A percentile compares a stretch with the other conserved stretches of the same genome.
phyloP scores from a whole-genome alignment of 1,140 invertebrate species.

The Meloidogyne hapla region DNA sequence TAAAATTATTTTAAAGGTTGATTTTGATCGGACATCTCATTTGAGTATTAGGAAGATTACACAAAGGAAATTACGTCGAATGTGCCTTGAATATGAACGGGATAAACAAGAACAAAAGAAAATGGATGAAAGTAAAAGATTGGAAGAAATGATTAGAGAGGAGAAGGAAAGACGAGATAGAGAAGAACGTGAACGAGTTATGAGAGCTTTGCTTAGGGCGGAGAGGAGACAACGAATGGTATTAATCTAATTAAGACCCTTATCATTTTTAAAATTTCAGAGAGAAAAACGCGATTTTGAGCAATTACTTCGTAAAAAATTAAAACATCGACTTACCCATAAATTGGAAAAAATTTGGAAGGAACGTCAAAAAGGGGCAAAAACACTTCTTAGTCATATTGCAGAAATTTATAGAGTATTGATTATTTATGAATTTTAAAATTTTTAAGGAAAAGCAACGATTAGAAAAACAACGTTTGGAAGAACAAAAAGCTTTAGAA shows the following conservation, averaged over 20 bases:
- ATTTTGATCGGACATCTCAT: slow-evolving; percentile 39
- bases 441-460: slow-evolving; percentile 10
- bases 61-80: slow-evolving; percentile 30
- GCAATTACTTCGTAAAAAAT: slow-evolving; percentile 34
- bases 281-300: slow-evolving; percentile 32
- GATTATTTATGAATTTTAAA: neutral
- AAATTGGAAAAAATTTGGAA: slow-evolving; percentile 16
- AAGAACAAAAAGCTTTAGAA: neutral
- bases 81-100: slow-evolving; percentile 32
- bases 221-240: slow-evolving; percentile 29
- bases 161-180: slow-evolving; percentile 18
- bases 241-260: neutral
- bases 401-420: slow-evolving; percentile 29
- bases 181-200: slow-evolving; percentile 20
- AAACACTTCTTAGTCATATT: slow-evolving; percentile 28
- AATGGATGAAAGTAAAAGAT: slow-evolving; percentile 13
- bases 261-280: slow-evolving; percentile 5
- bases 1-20: slow-evolving; percentile 21
- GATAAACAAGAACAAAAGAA: slow-evolving; percentile 17
- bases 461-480: neutral
- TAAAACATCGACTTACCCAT: slow-evolving; percentile 29
- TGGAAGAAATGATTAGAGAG: slow-evolving; percentile 29
- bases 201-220: slow-evolving; percentile 18
- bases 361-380: slow-evolving; percentile 33
- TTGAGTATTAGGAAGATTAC: slow-evolving; percentile 37